Evolutionary conservation across 2,113 vertebrate species (phyloP), one percentile per base, ranked within the genome.

Genomic region (Zeus faber): DNA sequence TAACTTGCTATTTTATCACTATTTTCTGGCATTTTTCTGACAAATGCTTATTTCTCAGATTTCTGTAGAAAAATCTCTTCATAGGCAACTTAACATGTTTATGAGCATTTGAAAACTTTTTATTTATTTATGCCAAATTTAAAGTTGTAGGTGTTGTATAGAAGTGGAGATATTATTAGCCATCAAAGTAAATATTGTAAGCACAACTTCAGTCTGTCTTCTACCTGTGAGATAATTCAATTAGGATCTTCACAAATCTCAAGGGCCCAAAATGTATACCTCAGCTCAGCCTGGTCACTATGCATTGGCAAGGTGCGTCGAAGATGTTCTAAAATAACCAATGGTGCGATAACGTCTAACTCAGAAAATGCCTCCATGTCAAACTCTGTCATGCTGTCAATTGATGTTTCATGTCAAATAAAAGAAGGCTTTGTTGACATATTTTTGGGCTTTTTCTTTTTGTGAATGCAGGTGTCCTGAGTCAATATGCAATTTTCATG

Each of bases 391-490:
- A 84, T 73, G 49, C 65, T 85, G 77, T 85, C 77, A 82, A 68
- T 83, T 72, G 77, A 77, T 87, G 81, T 84, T 84, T 82, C 67
- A 77, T 84, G 76, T 85, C 59, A 77, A 83, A 85, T 80, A 83
- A 84, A 70, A 74, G 45, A 57, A 67, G 56, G 51, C 70, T 85
- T 84, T 83, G 79, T 76, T 79, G 81, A 54, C 67, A 33, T 49
- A 56, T 23, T 20, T 21, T 23, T 22, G 24, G 21, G 3, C 22
- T 27, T 64, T 43, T 52, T 1, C 2, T 25, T 16, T 10, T 21
- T 43, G 16, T 43, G n/a, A 37, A 37, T 4, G n/a, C n/a, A n/a
- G n/a, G n/a, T n/a, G n/a, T n/a, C n/a, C n/a, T n/a, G n/a, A n/a
- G n/a, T n/a, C n/a, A n/a, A n/a, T n/a, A n/a, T n/a, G n/a, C n/a